Evolutionary conservation across 2,113 vertebrate genomes (phyloP).

Genomic region (Mohoua ochrocephala): DNA sequence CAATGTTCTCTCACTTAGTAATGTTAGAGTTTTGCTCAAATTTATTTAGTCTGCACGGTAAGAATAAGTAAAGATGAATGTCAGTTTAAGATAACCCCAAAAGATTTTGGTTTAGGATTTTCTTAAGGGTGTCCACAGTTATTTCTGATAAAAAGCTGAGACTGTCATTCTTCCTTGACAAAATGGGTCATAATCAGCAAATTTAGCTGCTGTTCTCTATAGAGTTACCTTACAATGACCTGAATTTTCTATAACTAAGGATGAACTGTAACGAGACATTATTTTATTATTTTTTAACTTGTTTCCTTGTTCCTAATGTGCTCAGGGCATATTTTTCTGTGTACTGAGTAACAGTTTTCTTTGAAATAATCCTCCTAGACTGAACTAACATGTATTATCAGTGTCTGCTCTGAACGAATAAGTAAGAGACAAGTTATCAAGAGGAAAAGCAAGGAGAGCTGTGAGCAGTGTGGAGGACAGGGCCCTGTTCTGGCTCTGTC

Average conservation of each 20-base stretch:
- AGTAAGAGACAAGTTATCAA: neutral
- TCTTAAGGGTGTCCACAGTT: neutral
- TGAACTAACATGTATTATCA: accelerated
- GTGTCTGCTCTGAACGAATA: neutral
- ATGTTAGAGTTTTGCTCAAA: neutral
- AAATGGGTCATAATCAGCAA: neutral
- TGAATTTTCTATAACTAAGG: neutral
- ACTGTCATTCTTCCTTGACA: neutral
- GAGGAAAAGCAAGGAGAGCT: neutral
- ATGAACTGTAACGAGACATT: neutral
- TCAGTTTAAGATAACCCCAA: neutral
- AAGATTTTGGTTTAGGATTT: neutral
- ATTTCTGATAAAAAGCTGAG: neutral
- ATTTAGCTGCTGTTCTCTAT: neutral
- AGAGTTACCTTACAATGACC: neutral
- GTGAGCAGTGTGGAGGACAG: neutral
- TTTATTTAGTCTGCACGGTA: neutral
- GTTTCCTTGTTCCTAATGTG: neutral
- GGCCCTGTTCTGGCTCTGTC: neutral
- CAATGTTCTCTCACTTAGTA: neutral
- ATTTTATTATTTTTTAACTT: neutral
- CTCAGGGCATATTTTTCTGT: neutral
- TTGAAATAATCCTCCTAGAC: neutral
- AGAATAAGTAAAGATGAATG: neutral
- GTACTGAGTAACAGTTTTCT: neutral